phyloP scores from a whole-genome alignment of 2,113 vertebrate species.

The Dromiciops gliroides region DNA sequence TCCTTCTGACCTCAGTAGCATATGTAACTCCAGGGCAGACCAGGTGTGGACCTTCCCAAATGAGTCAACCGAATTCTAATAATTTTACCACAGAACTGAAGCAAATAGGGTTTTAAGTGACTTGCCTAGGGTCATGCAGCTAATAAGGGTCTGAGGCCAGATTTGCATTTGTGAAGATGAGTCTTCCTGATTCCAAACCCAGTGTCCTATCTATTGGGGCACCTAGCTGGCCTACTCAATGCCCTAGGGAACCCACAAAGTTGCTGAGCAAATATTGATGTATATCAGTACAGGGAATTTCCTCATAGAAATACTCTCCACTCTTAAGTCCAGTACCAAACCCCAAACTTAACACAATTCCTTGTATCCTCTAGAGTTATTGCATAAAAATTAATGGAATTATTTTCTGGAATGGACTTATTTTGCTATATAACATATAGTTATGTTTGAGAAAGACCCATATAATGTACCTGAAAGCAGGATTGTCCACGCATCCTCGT shows the following conservation, averaged over 20 bases:
- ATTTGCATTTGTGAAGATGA: neutral
- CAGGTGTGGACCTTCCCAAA: no score
- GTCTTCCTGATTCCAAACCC: neutral
- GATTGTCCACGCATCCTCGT: neutral
- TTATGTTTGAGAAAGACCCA: neutral
- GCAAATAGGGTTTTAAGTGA: neutral
- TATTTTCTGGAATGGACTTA: neutral
- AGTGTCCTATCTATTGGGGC: neutral
- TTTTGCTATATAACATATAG: conserved; percentile 5
- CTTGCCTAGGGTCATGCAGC: neutral
- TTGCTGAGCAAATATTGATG: neutral
- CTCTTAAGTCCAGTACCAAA: neutral
- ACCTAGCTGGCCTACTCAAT: neutral
- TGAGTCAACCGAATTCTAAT: no score
- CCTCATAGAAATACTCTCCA: neutral
- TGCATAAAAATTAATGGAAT: neutral
- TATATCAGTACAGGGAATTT: neutral
- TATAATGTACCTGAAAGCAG: neutral
- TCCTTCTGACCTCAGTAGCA: no score
- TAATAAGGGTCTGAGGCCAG: neutral
- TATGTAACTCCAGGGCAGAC: no score
- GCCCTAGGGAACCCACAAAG: neutral
- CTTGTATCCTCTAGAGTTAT: neutral
- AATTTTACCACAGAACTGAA: no score
- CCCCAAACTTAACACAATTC: neutral